Percentiles rank a stretch among this genome's conserved stretches.
Conservation (phyloP, 2,113 vertebrate genomes). For the Forbesichthys papilliferus region DNA sequence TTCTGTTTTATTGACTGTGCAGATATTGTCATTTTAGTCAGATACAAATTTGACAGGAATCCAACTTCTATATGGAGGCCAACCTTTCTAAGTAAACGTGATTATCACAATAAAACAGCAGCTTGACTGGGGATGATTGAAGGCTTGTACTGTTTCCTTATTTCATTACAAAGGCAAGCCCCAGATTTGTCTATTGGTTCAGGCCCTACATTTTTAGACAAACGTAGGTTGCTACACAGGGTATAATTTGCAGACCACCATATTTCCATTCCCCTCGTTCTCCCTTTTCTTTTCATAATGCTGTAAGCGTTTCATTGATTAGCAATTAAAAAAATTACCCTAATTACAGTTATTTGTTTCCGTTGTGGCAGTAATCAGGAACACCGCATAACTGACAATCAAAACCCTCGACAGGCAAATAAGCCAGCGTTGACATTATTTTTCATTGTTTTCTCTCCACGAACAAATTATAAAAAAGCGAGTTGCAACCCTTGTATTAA, state of each 20-base stretch:
- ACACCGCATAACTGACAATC: conserved; percentile 26
- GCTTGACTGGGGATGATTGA: conserved; percentile 43
- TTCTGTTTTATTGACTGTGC: conserved; percentile 3
- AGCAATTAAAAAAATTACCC: conserved; percentile 41
- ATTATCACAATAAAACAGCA: conserved; percentile 38
- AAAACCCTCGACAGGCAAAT: conserved; percentile 2
- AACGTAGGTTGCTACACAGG: too few species aligned
- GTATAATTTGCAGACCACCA: conserved; percentile 48
- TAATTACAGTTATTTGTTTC: conserved; percentile 48
- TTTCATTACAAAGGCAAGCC: conserved; percentile 41
- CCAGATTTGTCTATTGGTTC: conserved; percentile 36
- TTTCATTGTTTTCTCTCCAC: background rate
- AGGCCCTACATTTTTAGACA: too few species aligned
- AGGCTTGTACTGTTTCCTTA: conserved; percentile 27
- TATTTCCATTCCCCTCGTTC: conserved; percentile 15
- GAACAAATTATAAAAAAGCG: background rate
- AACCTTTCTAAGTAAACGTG: conserved; percentile 33
- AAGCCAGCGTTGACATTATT: background rate
- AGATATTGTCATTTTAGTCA: conserved; percentile 22
- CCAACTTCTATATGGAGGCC: conserved; percentile 26
- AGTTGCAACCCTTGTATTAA: background rate
- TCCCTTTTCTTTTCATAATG: conserved; percentile 5
- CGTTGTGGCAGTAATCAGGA: conserved; percentile 50
- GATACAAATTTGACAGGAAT: conserved; percentile 28
- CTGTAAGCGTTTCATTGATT: conserved; percentile 32